A percentile compares a stretch with the other conserved stretches of the same genome.
These are phyloP conservation scores for Macrotrachela quadricornifera DNA, from an alignment of 1,140 invertebrate genomes.

Conservation along the genomic window DNA sequence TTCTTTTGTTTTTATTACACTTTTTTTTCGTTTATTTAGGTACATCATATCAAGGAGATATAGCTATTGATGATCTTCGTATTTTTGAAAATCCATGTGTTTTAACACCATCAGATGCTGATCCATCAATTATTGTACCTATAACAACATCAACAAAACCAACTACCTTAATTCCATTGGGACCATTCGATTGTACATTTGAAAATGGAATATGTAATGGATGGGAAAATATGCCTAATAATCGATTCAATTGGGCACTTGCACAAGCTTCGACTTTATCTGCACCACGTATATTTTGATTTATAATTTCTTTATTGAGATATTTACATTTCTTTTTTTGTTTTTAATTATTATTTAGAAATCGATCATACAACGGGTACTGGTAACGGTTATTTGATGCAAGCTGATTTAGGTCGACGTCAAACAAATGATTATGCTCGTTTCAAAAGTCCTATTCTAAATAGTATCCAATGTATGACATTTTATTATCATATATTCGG, in stretches of 20 bases:
- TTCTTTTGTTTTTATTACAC: too few relatives aligned
- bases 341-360: neutral
- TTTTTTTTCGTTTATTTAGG: too few relatives aligned
- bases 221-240: neutral
- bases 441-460: neutral
- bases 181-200: conserved; percentile 18
- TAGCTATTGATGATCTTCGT: conserved; percentile 23
- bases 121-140: conserved; percentile 11
- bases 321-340: too few relatives aligned
- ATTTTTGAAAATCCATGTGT: conserved; percentile 17
- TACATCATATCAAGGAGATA: conserved; percentile 8
- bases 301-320: too few relatives aligned
- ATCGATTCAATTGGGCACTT: conserved; percentile 1
- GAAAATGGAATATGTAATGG: conserved; percentile 11
- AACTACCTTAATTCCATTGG: conserved; percentile 6
- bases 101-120: conserved; percentile 15
- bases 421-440: neutral
- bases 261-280: neutral
- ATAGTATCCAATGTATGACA: neutral
- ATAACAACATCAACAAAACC: conserved; percentile 5
- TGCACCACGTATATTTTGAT: too few relatives aligned
- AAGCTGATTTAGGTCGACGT: neutral
- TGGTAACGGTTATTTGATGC: conserved; percentile 24
- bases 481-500: conserved; percentile 6
- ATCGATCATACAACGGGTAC: conserved; percentile 26